A percentile compares a stretch with the other conserved stretches of the same genome.
phyloP scores from a whole-genome alignment of 2,797 vertebrate species.

The Hyperoplus immaculatus region DNA sequence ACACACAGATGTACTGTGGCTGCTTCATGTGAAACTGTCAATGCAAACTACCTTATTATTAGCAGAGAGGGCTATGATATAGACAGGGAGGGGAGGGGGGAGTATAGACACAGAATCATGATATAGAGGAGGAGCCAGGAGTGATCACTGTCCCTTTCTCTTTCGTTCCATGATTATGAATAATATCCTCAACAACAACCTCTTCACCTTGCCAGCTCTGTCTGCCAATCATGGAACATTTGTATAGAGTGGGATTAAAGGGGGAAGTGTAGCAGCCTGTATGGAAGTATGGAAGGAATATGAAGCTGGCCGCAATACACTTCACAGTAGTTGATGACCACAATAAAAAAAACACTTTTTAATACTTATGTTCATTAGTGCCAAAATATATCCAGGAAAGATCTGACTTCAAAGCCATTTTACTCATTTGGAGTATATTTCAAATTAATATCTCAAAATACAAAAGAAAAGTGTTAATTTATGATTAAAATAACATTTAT shows the following conservation, averaged over 20 bases:
- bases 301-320: background rate
- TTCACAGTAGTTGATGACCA: background rate
- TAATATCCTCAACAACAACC: constrained; percentile 23
- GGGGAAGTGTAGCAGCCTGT: background rate
- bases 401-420: background rate
- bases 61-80: constrained; percentile 20
- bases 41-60: constrained; percentile 29
- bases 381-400: background rate
- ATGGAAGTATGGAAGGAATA: constrained; percentile 22
- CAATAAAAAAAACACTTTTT: background rate
- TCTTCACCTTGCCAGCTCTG: constrained; percentile 26
- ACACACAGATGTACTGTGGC: constrained; percentile 6
- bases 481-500: background rate
- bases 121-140: background rate
- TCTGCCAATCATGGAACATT: background rate
- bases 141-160: constrained; percentile 73
- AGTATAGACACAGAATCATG: constrained; percentile 19
- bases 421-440: too few species aligned
- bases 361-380: background rate
- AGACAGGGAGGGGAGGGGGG: background rate
- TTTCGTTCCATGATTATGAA: constrained; percentile 10
- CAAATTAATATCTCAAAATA: background rate
- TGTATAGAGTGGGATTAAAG: background rate
- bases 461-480: background rate
- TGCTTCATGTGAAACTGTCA: constrained; percentile 10